phyloP scores from a whole-genome alignment of 1,140 invertebrate genomes.

The Meteorus sp. region DNA sequence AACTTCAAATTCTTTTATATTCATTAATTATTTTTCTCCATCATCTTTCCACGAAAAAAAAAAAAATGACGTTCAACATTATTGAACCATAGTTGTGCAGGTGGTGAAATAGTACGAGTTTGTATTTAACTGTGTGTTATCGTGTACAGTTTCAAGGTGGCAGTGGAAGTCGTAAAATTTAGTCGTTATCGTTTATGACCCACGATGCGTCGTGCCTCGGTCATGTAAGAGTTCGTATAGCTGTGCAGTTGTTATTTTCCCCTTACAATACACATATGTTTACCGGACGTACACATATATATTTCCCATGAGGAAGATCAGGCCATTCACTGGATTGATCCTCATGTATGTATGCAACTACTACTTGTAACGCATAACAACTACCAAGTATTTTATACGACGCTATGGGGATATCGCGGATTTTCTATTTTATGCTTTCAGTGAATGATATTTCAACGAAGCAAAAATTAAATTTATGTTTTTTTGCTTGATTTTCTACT shows the following conservation, averaged over 20 bases:
- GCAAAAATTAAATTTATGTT: too few relatives aligned
- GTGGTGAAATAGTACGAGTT: not conserved
- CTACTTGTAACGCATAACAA: not conserved
- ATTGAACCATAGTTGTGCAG: not conserved
- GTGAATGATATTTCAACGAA: not conserved
- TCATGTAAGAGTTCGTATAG: not conserved
- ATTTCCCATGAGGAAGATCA: not conserved
- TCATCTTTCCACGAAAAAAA: too few relatives aligned
- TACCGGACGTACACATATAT: not conserved
- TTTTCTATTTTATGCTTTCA: not conserved
- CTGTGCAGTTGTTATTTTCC: not conserved
- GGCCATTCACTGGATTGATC: too few relatives aligned
- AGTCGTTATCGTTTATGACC: conserved; percentile 28
- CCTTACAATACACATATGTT: too few relatives aligned
- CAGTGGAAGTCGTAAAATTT: conserved; percentile 27
- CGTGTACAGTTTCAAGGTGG: conserved; percentile 15
- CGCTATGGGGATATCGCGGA: not conserved
- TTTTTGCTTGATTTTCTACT: too few relatives aligned
- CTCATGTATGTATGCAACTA: too few relatives aligned
- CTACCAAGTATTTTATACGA: not conserved
- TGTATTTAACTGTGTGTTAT: conserved; percentile 22
- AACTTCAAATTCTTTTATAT: too few relatives aligned
- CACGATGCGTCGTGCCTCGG: not conserved
- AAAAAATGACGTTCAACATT: too few relatives aligned
- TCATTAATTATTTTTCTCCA: too few relatives aligned